phyloP scores from a whole-genome alignment of 2,888 invertebrate species.

The Eristalis pertinax region DNA sequence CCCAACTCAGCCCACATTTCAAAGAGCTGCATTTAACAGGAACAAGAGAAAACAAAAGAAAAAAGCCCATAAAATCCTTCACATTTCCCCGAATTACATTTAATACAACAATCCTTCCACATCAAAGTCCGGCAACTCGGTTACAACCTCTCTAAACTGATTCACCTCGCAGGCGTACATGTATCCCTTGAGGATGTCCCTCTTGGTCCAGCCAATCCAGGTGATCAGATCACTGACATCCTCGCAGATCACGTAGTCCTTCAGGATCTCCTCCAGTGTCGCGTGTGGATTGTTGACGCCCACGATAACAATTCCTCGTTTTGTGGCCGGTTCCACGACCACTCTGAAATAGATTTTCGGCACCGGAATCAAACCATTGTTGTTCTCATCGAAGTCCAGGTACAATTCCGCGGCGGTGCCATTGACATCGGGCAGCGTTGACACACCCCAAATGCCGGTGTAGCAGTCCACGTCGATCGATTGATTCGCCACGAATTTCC shows the following conservation, averaged over 20 bases:
- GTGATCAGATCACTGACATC: constrained; percentile 75
- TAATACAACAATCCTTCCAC: constrained; percentile 39
- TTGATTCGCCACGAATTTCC: constrained; percentile 80
- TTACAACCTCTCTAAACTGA: constrained; percentile 75
- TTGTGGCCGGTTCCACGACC: constrained; percentile 80
- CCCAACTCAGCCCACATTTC: too few species aligned
- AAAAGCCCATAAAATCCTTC: not conserved
- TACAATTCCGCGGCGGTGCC: constrained; percentile 78
- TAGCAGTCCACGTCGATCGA: constrained; percentile 81
- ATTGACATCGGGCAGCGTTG: constrained; percentile 82
- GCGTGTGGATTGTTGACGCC: constrained; percentile 81
- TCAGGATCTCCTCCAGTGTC: constrained; percentile 74
- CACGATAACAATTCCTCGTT: constrained; percentile 83
- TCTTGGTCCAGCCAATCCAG: constrained; percentile 77
- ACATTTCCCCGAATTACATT: not conserved
- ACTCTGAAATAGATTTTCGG: constrained; percentile 84
- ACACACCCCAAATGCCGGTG: constrained; percentile 84
- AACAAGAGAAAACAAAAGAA: not conserved
- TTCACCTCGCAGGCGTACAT: constrained; percentile 78
- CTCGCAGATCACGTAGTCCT: constrained; percentile 76
- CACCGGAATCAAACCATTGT: constrained; percentile 81
- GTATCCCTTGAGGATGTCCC: constrained; percentile 74
- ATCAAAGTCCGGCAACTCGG: constrained; percentile 74
- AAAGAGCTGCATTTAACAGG: not conserved
- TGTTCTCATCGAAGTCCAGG: constrained; percentile 78